A percentile compares a stretch with the other conserved stretches of the same genome.
phyloP scores from a whole-genome alignment of 2,797 vertebrate species.

The Phrynocephalus vlangalii region DNA sequence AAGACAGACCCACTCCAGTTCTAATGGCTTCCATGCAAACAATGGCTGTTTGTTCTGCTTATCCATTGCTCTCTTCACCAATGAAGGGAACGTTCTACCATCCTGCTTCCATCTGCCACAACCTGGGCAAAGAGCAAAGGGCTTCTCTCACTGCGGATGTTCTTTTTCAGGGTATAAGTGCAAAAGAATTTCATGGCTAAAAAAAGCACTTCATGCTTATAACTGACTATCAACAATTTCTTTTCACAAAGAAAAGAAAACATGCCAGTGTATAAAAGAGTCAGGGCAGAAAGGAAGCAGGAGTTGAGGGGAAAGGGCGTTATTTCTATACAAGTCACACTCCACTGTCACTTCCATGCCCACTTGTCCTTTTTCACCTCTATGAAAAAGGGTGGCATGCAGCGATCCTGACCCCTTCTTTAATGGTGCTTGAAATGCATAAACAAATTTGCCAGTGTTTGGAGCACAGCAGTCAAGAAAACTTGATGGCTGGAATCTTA shows the following conservation, averaged over 20 bases:
- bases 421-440: slow-evolving; percentile 43
- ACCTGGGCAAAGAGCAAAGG: too few species aligned
- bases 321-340: slow-evolving; percentile 17
- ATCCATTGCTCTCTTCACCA: neutral
- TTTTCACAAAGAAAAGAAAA: neutral
- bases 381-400: slow-evolving; percentile 36
- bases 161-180: neutral
- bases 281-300: neutral
- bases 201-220: neutral
- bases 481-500: slow-evolving; percentile 7
- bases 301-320: neutral
- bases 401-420: neutral
- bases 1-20: neutral
- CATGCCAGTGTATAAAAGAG: neutral
- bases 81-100: too few species aligned
- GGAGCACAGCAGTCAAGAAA: slow-evolving; percentile 6
- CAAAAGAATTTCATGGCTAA: neutral
- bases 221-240: neutral
- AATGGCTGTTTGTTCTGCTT: neutral
- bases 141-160: neutral
- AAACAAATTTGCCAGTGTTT: slow-evolving; percentile 9
- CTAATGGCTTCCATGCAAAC: neutral
- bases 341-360: slow-evolving; percentile 45
- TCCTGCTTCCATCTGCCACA: fast-evolving
- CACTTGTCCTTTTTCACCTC: slow-evolving; percentile 60